These are phyloP conservation scores for Leuciscus waleckii DNA, from an alignment of 2,797 vertebrate genomes.

Conservation along the genomic window DNA sequence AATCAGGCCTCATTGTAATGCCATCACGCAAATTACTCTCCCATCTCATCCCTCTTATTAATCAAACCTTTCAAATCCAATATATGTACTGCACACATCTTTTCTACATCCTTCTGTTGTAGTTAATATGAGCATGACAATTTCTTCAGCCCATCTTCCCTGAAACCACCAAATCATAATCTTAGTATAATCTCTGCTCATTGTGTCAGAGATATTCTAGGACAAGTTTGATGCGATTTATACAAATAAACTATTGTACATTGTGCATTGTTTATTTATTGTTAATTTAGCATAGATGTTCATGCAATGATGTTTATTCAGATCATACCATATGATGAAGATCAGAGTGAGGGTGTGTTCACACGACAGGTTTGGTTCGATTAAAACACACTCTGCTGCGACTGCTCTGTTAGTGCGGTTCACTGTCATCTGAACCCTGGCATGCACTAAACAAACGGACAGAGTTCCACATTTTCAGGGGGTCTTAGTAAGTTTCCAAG, in stretches of 20 bases:
- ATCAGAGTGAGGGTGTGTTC: background rate
- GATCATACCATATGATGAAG: background rate
- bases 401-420: no score
- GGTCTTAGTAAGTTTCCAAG: no score
- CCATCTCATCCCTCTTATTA: background rate
- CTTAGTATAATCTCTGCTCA: background rate
- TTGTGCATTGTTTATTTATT: background rate
- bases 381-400: background rate
- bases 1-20: slow-evolving; percentile 24
- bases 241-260: background rate
- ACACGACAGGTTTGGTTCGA: background rate
- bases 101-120: background rate
- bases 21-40: slow-evolving; percentile 17
- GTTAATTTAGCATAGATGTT: background rate
- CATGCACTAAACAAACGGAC: no score
- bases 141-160: background rate
- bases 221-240: background rate
- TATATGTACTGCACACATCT: background rate
- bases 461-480: no score
- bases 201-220: background rate
- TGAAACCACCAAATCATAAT: background rate
- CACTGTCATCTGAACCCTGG: no score
- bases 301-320: background rate
- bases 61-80: slow-evolving; percentile 8
- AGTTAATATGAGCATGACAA: background rate